Evolutionary conservation across 2,797 vertebrate species (phyloP).

Genomic region (Thamnophis elegans): DNA sequence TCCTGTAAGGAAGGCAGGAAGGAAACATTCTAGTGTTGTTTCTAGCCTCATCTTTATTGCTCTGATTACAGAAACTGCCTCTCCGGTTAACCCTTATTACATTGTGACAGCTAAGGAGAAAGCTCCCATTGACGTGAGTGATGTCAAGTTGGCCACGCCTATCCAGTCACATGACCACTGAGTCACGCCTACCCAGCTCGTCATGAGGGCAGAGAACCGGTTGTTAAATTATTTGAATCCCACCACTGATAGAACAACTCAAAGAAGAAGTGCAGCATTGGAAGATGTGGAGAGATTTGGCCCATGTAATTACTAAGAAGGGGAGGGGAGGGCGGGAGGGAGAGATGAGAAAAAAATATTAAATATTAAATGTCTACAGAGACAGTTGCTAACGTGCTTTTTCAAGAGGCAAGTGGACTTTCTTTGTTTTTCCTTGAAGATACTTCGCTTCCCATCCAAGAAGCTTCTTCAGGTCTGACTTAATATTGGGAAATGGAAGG

Average conservation of each 20-base stretch:
- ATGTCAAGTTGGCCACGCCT: too few relatives aligned
- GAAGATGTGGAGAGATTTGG: not conserved
- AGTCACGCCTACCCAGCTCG: too few relatives aligned
- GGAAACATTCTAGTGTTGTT: too few relatives aligned
- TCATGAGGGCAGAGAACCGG: too few relatives aligned
- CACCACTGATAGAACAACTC: not conserved
- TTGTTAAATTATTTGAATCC: too few relatives aligned
- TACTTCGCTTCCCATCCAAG: not conserved
- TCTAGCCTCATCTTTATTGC: too few relatives aligned
- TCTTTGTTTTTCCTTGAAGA: not conserved
- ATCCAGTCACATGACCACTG: too few relatives aligned
- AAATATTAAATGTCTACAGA: not conserved
- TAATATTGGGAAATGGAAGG: not conserved
- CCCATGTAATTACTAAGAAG: not conserved
- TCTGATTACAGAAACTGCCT: too few relatives aligned
- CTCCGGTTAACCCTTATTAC: too few relatives aligned
- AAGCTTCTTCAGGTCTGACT: not conserved
- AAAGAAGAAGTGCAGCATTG: not conserved
- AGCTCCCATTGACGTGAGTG: too few relatives aligned
- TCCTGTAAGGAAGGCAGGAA: too few relatives aligned
- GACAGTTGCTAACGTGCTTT: not conserved
- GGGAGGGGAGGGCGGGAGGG: not conserved
- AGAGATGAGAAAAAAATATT: not conserved
- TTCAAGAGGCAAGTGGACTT: not conserved
- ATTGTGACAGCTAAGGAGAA: too few relatives aligned